These are phyloP conservation scores for Tricholaema leucomelas DNA, from an alignment of 2,113 vertebrate genomes.

Conservation along the genomic window DNA sequence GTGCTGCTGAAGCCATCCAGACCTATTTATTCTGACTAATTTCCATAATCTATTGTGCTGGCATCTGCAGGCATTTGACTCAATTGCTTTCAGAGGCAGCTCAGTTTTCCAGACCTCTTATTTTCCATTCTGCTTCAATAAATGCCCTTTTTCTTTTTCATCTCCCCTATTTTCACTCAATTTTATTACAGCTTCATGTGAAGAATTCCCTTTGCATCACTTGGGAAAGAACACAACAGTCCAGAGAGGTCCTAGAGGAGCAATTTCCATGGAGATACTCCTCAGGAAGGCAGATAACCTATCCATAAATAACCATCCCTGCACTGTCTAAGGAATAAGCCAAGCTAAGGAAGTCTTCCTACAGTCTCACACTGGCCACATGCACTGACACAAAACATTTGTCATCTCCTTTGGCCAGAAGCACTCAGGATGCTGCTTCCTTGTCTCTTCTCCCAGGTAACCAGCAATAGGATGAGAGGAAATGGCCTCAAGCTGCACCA, in stretches of 20 bases:
- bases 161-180: neutral
- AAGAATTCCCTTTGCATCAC: slow-evolving; percentile 13
- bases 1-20: neutral
- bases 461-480: too few species aligned
- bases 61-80: slow-evolving; percentile 6
- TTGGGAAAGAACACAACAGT: neutral
- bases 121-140: neutral
- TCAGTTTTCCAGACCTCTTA: neutral
- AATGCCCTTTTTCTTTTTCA: neutral
- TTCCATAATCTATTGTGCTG: slow-evolving; percentile 21
- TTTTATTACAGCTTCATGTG: neutral
- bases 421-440: neutral
- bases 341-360: neutral
- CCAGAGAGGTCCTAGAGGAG: neutral
- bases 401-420: neutral
- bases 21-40: slow-evolving; percentile 1
- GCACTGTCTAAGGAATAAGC: neutral
- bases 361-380: neutral
- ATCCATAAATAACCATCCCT: neutral
- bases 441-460: too few species aligned
- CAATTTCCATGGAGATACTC: neutral
- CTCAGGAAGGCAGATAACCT: neutral
- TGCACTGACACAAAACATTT: rapidly evolving
- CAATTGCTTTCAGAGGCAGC: neutral
- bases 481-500: too few species aligned